phyloP scores from a whole-genome alignment of 2,797 vertebrate species.

The Paratrypauchen microcephalus region DNA sequence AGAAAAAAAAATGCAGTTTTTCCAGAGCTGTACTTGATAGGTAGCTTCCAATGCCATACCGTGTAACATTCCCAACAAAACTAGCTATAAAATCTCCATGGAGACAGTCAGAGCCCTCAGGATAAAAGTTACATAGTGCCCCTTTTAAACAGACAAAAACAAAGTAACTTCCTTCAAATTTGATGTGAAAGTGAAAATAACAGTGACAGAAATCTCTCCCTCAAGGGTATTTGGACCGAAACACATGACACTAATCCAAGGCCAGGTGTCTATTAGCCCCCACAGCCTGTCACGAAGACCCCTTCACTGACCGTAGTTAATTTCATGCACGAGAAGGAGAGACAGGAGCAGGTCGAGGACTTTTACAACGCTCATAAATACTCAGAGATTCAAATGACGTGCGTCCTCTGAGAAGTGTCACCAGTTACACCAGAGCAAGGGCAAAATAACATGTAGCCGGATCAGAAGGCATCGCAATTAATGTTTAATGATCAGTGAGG shows the following conservation, averaged over 20 bases:
- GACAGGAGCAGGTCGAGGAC: conserved; percentile 44
- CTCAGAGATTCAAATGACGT: conserved; percentile 21
- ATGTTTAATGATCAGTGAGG: background rate
- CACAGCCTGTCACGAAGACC: background rate
- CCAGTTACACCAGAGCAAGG: background rate
- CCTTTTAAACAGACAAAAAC: background rate
- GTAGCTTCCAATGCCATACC: too few relatives aligned
- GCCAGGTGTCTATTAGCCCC: background rate
- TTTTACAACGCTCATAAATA: conserved; percentile 60
- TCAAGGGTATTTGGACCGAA: background rate
- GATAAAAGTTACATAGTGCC: too few relatives aligned
- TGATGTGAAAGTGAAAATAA: background rate
- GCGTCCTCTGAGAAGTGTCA: conserved; percentile 2
- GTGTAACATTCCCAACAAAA: too few relatives aligned
- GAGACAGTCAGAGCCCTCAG: too few relatives aligned
- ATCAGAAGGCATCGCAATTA: background rate
- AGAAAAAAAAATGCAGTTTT: too few relatives aligned
- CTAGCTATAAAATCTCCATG: too few relatives aligned
- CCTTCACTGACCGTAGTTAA: conserved; percentile 28
- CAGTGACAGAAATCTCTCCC: background rate
- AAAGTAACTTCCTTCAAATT: background rate
- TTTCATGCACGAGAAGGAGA: conserved; percentile 51
- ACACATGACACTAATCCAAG: background rate
- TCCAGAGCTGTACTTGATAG: too few relatives aligned
- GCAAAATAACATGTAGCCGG: background rate